Conservation (phyloP, 1,140 invertebrate species). For the Microplitis demolitor region DNA sequence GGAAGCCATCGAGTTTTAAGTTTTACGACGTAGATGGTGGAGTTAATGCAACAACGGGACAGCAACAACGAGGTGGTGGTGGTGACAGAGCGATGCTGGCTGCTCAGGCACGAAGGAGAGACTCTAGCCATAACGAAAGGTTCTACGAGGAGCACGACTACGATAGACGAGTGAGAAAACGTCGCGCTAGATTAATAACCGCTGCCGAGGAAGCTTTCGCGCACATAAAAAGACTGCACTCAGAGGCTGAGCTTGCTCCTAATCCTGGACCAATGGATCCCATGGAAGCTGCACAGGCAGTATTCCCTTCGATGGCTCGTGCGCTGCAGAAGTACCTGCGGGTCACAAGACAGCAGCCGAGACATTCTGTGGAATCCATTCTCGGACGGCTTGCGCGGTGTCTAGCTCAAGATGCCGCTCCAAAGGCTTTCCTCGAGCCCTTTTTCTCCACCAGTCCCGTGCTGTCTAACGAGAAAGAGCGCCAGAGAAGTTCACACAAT, state of each 20-base stretch:
- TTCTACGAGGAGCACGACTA: constrained; percentile 99
- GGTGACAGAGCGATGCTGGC: constrained; percentile 71
- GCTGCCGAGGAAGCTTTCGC: constrained; percentile 97
- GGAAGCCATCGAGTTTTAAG: constrained; percentile 86
- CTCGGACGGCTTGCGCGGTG: constrained; percentile 85
- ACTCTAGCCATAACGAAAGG: constrained; percentile 91
- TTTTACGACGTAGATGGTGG: constrained; percentile 95
- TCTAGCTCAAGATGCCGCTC: constrained; percentile 90
- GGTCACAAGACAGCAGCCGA: constrained; percentile 92
- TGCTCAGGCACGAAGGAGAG: constrained; percentile 76
- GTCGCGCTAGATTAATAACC: constrained; percentile 84
- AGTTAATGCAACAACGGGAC: constrained; percentile 68
- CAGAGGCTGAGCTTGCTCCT: constrained; percentile 64
- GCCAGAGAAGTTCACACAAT: constrained; percentile 74
- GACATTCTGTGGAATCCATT: constrained; percentile 93
- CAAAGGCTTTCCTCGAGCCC: constrained; percentile 89
- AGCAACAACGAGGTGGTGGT: constrained; percentile 67
- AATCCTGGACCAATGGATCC: constrained; percentile 79
- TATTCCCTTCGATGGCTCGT: constrained; percentile 94
- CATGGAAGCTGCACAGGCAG: constrained; percentile 93
- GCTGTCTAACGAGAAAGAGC: constrained; percentile 79
- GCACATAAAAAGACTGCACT: constrained; percentile 84
- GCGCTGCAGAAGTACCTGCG: constrained; percentile 95
- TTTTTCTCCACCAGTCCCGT: constrained; percentile 81
- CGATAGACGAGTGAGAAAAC: constrained; percentile 88